Base-by-base conservation (phyloP, 2,888 invertebrate species). In the Entomobrya multifasciata region DNA sequence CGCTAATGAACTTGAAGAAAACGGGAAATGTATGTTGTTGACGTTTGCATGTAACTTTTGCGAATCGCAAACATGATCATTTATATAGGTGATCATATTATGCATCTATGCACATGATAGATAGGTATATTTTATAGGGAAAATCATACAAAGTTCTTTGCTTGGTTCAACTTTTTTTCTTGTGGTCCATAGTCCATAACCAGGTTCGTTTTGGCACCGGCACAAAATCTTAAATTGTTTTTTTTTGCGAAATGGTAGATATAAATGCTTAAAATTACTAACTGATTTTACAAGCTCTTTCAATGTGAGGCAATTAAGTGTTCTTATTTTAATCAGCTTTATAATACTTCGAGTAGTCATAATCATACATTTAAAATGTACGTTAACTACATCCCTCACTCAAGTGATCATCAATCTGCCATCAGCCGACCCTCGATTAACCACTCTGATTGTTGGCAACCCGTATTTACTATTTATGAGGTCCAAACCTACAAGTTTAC, bases 1-100 rank as follows among this genome's bases (percentile, higher is more conserved):
- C 72, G 49, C 81, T 81, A 81, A 81, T 72, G 81, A 81, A 81
- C 81, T 81, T 57, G 81, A 55, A 72, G 15, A 13, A 47, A 81
- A 60, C 81, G 72, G 72, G 81, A 72, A 80, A 76, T 60, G 60
- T 27, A 60, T 60, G 60, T 60, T 60, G n/a, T n/a, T n/a, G n/a
- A n/a, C n/a, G n/a, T n/a, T n/a, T n/a, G n/a, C n/a, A n/a, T n/a
- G n/a, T n/a, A n/a, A n/a, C n/a, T n/a, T n/a, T n/a, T n/a, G n/a
- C n/a, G n/a, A n/a, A n/a, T n/a, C n/a, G n/a, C n/a, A n/a, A n/a
- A n/a, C n/a, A n/a, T n/a, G n/a, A n/a, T n/a, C n/a, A n/a, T n/a
- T n/a, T n/a, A n/a, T n/a, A n/a, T n/a, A n/a, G n/a, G n/a, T n/a
- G n/a, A n/a, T n/a, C n/a, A n/a, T n/a, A n/a, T n/a, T n/a, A n/a